Evolutionary conservation across 2,113 vertebrate genomes (phyloP).

Genomic region (Bagarius yarrelli): DNA sequence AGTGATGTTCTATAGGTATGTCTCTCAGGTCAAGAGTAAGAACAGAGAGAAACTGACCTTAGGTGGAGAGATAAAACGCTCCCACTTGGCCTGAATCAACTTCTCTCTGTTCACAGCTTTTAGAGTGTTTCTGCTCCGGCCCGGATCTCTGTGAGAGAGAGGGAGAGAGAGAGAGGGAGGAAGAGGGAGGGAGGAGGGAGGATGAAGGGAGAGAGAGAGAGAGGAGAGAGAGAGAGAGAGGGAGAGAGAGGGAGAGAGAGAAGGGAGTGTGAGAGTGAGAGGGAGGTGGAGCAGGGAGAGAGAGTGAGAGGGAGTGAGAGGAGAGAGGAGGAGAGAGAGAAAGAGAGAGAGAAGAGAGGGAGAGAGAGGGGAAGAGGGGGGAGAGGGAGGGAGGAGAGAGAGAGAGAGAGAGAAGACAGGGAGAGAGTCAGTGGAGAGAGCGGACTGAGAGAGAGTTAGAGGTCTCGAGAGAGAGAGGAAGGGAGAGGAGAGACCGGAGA

Average conservation of each 20-base stretch:
- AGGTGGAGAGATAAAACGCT: constrained; percentile 63
- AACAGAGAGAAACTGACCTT: constrained; percentile 48
- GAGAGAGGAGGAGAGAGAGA: neutral
- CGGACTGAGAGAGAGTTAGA: too few relatives aligned
- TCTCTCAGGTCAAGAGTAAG: neutral
- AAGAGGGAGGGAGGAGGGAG: constrained; percentile 43
- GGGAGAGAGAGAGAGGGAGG: constrained; percentile 15
- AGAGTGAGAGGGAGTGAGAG: too few relatives aligned
- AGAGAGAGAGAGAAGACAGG: constrained; percentile 47
- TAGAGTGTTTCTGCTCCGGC: constrained; percentile 62
- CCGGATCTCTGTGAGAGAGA: constrained; percentile 69
- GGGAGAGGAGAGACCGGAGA: constrained; percentile 22
- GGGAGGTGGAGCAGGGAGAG: neutral
- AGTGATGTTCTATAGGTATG: neutral
- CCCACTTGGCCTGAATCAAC: constrained; percentile 67
- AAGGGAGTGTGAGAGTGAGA: neutral
- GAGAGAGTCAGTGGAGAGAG: neutral
- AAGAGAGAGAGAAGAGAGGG: neutral
- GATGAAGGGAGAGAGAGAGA: constrained; percentile 24
- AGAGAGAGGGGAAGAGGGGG: neutral
- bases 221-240: neutral
- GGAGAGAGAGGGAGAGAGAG: constrained; percentile 15
- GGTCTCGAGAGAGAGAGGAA: constrained; percentile 3
- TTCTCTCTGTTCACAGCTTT: constrained; percentile 72
- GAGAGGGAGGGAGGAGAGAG: constrained; percentile 5